A percentile compares a stretch with the other conserved stretches of the same genome.
These are phyloP conservation scores for Taeniopygia guttata DNA, from an alignment of 2,797 vertebrate genomes.

Conservation along the genomic window DNA sequence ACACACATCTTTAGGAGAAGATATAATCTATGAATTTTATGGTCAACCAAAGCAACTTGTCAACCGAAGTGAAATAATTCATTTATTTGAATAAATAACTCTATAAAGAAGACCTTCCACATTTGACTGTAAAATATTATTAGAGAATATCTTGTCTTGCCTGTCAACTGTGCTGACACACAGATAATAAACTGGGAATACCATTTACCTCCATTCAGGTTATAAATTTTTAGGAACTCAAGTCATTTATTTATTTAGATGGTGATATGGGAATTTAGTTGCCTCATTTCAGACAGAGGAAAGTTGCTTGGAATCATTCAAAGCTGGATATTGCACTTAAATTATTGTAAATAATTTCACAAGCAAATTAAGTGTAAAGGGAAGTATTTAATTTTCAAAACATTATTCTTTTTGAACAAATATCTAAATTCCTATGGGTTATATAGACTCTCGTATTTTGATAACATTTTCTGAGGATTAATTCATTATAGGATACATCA, in stretches of 20 bases:
- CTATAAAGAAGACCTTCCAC: neutral
- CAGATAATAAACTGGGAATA: conserved; percentile 4
- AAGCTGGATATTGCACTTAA: neutral
- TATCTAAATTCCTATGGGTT: neutral
- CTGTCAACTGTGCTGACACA: neutral
- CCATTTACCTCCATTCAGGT: neutral
- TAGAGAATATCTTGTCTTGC: neutral
- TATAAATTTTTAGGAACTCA: neutral
- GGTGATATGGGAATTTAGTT: neutral
- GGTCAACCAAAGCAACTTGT: neutral
- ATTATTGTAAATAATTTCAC: neutral
- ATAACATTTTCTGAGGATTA: neutral
- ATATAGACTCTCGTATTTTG: neutral
- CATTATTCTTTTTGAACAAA: neutral
- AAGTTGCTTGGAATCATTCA: neutral
- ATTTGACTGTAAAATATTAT: neutral
- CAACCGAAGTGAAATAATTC: conserved; percentile 11
- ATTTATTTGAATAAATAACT: conserved; percentile 22
- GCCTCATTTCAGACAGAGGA: neutral
- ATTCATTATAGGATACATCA: neutral
- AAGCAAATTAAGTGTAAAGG: neutral
- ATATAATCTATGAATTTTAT: neutral
- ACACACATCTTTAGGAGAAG: neutral
- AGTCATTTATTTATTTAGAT: neutral
- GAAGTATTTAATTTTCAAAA: neutral